A percentile compares a stretch with the other conserved stretches of the same genome.
Evolutionary conservation across 2,888 invertebrate genomes (phyloP).

Genomic region (Eilema caniola): DNA sequence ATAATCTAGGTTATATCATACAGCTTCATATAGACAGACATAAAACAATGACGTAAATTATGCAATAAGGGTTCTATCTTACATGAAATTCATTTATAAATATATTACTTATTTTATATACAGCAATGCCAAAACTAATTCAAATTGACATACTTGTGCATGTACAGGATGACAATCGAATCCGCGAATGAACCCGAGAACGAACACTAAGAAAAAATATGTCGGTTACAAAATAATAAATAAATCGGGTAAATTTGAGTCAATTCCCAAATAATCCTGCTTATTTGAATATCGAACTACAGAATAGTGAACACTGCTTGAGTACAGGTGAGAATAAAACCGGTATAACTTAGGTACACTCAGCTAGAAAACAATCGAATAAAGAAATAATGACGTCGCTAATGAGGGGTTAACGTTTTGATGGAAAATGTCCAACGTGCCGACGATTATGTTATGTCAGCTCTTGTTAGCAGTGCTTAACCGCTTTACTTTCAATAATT

Average conservation of each 20-base stretch:
- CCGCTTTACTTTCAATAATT: not conserved
- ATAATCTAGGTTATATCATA: too few relatives aligned
- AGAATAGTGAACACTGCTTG: not conserved
- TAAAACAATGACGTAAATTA: too few relatives aligned
- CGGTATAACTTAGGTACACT: not conserved
- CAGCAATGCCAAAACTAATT: too few relatives aligned
- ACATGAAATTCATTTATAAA: too few relatives aligned
- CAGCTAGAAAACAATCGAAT: not conserved
- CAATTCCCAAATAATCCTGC: not conserved
- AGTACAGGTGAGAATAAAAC: constrained; percentile 4
- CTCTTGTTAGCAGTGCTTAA: not conserved
- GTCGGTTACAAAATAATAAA: too few relatives aligned
- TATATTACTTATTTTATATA: too few relatives aligned
- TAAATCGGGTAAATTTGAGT: too few relatives aligned
- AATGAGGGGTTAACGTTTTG: not conserved
- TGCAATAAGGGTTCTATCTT: too few relatives aligned
- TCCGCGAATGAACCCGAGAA: too few relatives aligned
- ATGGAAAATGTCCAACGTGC: not conserved
- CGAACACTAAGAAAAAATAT: too few relatives aligned
- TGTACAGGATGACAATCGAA: not conserved
- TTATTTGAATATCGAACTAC: not conserved
- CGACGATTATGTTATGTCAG: not conserved
- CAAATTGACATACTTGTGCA: too few relatives aligned
- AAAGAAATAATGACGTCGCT: constrained; percentile 4
- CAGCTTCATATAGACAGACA: too few relatives aligned